phyloP scores from a whole-genome alignment of 2,797 vertebrate genomes.

The Triplophysa bombifrons region DNA sequence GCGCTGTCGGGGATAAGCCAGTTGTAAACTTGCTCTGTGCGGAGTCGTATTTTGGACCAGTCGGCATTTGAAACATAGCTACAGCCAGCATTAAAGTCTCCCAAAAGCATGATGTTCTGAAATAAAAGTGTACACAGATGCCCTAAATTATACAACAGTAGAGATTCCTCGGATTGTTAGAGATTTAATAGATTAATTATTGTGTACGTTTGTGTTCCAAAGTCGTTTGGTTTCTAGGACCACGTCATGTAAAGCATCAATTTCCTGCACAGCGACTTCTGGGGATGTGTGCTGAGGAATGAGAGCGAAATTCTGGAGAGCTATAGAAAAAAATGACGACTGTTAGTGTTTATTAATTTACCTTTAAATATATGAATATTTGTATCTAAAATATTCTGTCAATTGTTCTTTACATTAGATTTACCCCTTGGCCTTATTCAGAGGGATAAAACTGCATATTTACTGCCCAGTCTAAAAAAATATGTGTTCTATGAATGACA shows the following conservation, averaged over 20 bases:
- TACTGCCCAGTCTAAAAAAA: too few relatives aligned
- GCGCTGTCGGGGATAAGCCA: slow-evolving; percentile 82
- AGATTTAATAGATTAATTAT: neutral
- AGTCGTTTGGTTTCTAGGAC: slow-evolving; percentile 77
- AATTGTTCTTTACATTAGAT: neutral
- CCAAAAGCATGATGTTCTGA: slow-evolving; percentile 88
- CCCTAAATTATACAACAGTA: neutral
- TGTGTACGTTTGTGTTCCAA: slow-evolving; percentile 82
- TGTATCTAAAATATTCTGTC: neutral
- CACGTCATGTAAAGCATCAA: slow-evolving; percentile 84
- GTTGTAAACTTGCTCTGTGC: slow-evolving; percentile 80
- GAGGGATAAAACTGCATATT: neutral
- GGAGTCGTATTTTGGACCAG: slow-evolving; percentile 84
- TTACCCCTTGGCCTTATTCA: neutral
- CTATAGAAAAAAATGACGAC: slow-evolving; percentile 63
- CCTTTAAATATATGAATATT: neutral
- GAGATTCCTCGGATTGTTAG: neutral
- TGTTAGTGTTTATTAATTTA: neutral
- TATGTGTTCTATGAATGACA: too few relatives aligned
- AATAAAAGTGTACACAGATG: slow-evolving; percentile 19
- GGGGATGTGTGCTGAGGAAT: slow-evolving; percentile 89
- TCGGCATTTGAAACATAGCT: slow-evolving; percentile 74
- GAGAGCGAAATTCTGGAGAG: slow-evolving; percentile 74
- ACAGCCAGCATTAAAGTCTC: slow-evolving; percentile 90
- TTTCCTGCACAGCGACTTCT: slow-evolving; percentile 74